A percentile compares a stretch with the other conserved stretches of the same genome.
These are phyloP conservation scores for Phoxinus dragarum DNA, from an alignment of 2,797 vertebrate species.

Conservation along the genomic window DNA sequence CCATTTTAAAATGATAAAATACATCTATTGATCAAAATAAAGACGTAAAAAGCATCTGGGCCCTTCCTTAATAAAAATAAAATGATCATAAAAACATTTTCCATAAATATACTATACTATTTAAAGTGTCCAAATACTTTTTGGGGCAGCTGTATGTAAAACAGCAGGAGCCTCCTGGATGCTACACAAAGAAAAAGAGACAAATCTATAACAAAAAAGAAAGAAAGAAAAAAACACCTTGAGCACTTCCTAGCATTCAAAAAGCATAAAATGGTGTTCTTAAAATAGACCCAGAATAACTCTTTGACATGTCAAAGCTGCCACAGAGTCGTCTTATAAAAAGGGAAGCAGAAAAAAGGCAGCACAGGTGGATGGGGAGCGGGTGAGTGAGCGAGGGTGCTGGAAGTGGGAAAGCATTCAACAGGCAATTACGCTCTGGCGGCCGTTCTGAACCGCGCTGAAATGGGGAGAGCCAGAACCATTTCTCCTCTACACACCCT, in stretches of 20 bases:
- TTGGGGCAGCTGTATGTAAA: conserved; percentile 21
- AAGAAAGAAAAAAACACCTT: not conserved
- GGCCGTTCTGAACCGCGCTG: conserved; percentile 21
- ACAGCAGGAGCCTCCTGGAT: conserved; percentile 19
- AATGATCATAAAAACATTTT: not conserved
- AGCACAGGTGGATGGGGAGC: conserved; percentile 48
- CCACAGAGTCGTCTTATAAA: conserved; percentile 46
- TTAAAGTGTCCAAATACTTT: not conserved
- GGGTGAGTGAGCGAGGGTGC: conserved; percentile 31
- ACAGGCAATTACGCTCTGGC: conserved; percentile 46
- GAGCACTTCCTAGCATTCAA: conserved; percentile 37
- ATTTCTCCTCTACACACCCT: conserved; percentile 46
- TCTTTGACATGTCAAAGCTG: conserved; percentile 48
- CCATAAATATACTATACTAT: not conserved
- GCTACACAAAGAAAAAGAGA: conserved; percentile 9
- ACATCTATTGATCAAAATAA: not conserved
- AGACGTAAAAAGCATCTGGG: not conserved
- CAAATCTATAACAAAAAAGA: conserved; percentile 42
- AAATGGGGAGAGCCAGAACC: conserved; percentile 55
- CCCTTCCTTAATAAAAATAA: not conserved
- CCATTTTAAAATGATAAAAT: not conserved
- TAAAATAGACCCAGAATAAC: conserved; percentile 45
- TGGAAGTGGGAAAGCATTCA: conserved; percentile 52
- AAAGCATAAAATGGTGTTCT: conserved; percentile 42
- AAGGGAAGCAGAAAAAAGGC: conserved; percentile 37